phyloP scores from a whole-genome alignment of 2,797 vertebrate genomes.

The Neoniphon sammara region DNA sequence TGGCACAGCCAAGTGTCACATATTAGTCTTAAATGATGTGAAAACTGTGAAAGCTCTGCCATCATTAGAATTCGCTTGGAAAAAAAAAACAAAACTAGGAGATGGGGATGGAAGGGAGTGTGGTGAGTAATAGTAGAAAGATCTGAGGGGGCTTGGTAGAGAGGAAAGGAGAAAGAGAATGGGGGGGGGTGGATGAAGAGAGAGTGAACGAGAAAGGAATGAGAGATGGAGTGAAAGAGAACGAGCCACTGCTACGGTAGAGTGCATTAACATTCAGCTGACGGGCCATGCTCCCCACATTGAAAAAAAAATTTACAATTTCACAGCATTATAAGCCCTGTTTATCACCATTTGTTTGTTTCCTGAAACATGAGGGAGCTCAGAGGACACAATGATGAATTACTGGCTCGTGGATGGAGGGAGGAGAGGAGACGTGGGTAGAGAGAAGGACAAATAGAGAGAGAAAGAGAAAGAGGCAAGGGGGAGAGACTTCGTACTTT shows the following conservation, averaged over 20 bases:
- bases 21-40: constrained; percentile 81
- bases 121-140: constrained; percentile 60
- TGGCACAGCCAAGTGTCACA: constrained; percentile 77
- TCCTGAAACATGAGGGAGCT: constrained; percentile 54
- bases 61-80: constrained; percentile 75
- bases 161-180: constrained; percentile 30
- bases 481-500: not conserved
- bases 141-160: constrained; percentile 44
- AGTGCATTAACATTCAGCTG: constrained; percentile 71
- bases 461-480: not conserved
- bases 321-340: constrained; percentile 63
- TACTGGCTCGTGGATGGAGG: constrained; percentile 45
- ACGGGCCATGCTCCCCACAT: constrained; percentile 48
- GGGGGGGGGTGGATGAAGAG: constrained; percentile 29
- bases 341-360: constrained; percentile 74
- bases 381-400: constrained; percentile 57
- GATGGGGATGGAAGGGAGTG: constrained; percentile 44
- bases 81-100: constrained; percentile 36
- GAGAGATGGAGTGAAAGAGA: constrained; percentile 58
- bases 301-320: constrained; percentile 57
- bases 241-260: constrained; percentile 57
- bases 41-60: constrained; percentile 78
- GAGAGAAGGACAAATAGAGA: not conserved
- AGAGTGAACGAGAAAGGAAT: not conserved
- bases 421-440: constrained; percentile 6